phyloP scores from a whole-genome alignment of 2,888 invertebrate genomes.

The Muschampia plurimacula region DNA sequence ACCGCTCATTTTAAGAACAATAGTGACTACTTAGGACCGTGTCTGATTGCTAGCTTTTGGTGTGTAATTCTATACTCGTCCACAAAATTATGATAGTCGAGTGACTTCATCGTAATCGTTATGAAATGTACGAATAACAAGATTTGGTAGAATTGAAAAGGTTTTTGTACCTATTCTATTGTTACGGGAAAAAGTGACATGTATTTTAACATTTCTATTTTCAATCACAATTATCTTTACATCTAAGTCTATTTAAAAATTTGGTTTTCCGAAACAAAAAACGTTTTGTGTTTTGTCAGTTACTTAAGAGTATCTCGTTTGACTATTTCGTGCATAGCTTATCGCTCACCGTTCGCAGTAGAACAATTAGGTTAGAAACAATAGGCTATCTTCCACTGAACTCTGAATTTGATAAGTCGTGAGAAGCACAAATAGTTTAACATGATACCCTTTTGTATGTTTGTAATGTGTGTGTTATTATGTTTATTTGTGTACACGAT shows the following conservation, averaged over 20 bases:
- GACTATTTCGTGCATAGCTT: background rate
- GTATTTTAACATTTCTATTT: too few species aligned
- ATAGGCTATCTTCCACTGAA: slow-evolving; percentile 72
- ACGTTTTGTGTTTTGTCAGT: too few species aligned
- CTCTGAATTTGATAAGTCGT: slow-evolving; percentile 77
- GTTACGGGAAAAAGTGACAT: background rate
- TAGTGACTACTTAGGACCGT: background rate
- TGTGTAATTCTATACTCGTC: background rate
- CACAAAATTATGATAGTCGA: too few species aligned
- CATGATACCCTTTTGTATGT: slow-evolving; percentile 26
- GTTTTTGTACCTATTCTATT: background rate
- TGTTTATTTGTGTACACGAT: background rate
- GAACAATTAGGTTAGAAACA: slow-evolving; percentile 57
- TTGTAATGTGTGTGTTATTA: background rate
- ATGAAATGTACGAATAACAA: background rate
- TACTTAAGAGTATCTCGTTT: too few species aligned
- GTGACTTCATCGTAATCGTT: too few species aligned
- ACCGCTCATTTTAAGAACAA: slow-evolving; percentile 27
- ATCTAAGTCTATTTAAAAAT: too few species aligned
- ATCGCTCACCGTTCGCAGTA: slow-evolving; percentile 3
- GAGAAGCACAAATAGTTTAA: slow-evolving; percentile 69
- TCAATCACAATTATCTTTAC: too few species aligned
- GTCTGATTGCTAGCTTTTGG: background rate
- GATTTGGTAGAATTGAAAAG: background rate
- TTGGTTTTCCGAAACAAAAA: too few species aligned